Evolutionary conservation across 2,797 vertebrate genomes (phyloP), one percentile per base, ranked within the genome.

Genomic region (Melanotaenia nigrans): DNA sequence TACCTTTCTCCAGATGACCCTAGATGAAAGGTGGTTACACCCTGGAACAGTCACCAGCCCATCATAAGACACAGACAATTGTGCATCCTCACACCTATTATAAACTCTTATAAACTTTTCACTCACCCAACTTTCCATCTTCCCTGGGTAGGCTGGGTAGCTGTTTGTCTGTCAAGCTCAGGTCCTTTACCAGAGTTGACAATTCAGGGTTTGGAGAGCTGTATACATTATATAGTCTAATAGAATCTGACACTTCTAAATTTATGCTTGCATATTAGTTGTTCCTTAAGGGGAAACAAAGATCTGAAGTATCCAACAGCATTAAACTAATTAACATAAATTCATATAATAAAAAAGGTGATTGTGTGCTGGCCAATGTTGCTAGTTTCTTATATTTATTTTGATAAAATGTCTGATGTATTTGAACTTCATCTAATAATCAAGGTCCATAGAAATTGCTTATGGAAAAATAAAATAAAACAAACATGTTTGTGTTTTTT

Each of bases 201-300:
- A 68, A 40, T 49, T 49, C 42, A 33, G 18, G 30, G 20, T 65
- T 45, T 55, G 55, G 16, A 11, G 16, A 57, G 16, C 55, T 3
- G 25, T 24, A 54, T 8, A 70, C 1, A 47, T 10, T 12, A 16
- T 9, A 30, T 30, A 30, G 30, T 30, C 30, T 30, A 65, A 73
- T 65, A 71, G 35, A 71, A 49, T 11, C 49, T 62, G 65, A 75
- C 56, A 36, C 47, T 10, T 22, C 22, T 20, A 32, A 33, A 71
- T 63, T 28, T 58, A 58, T 53, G 35, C 32, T 22, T 51, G 24
- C 24, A 36, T 68, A 56, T 40, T 64, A 30, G 24, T 65, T 65
- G 25, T 33, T 74, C 30, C 30, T 66, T 18, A 18, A 42, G 42
- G 24, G 67, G 36, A n/a, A 33, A 22, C 40, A 28, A 28, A 65